A percentile compares a stretch with the other conserved stretches of the same genome.
Conservation (phyloP, 2,113 vertebrate species). For the Telmatochromis bifrenatus region DNA sequence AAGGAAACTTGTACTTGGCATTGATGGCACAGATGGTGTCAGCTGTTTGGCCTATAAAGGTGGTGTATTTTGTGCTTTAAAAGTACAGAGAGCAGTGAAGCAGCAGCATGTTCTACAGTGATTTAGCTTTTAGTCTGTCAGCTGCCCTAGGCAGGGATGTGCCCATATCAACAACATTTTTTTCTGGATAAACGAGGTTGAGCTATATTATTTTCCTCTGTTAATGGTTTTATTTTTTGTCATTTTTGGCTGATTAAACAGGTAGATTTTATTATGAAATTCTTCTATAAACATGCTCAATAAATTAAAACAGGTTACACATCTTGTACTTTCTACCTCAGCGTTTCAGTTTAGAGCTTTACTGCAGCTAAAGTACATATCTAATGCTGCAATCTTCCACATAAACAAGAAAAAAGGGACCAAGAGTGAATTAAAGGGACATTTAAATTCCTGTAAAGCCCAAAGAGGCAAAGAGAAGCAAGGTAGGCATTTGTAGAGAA, state of each 20-base stretch:
- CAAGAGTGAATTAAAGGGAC: background rate
- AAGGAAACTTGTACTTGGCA: background rate
- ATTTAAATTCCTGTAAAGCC: background rate
- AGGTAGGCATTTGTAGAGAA: slow-evolving; percentile 20
- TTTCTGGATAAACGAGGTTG: background rate
- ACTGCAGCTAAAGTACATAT: background rate
- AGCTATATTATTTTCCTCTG: background rate
- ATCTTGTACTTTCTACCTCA: background rate
- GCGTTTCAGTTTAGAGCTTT: background rate
- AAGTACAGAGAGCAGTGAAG: background rate
- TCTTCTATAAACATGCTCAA: background rate
- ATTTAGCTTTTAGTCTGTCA: background rate
- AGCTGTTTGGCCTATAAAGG: background rate
- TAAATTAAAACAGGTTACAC: background rate
- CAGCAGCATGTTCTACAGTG: background rate
- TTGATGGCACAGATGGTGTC: background rate
- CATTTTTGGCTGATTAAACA: background rate
- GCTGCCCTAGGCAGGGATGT: background rate
- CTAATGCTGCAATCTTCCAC: background rate
- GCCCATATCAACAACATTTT: background rate
- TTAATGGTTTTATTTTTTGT: background rate
- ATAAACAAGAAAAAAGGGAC: background rate
- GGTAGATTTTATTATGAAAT: background rate
- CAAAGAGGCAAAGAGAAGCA: background rate
- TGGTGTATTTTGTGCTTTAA: background rate